These are phyloP conservation scores for Corapipo altera DNA, from an alignment of 2,113 vertebrate genomes.

Conservation along the genomic window DNA sequence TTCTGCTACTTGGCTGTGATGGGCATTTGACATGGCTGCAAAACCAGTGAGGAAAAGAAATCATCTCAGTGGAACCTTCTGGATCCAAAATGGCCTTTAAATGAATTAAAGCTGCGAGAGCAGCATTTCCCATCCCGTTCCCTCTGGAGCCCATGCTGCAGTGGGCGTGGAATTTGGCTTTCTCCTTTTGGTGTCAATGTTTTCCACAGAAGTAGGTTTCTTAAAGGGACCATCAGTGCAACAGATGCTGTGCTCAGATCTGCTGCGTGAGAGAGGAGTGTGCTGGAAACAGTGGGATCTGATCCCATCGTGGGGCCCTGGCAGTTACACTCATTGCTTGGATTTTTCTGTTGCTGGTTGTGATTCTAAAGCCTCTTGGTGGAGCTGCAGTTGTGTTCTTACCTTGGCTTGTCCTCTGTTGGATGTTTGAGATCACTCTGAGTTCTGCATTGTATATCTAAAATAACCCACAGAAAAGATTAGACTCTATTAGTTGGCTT, in stretches of 20 bases:
- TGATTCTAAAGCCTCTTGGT: not conserved
- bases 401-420: not conserved
- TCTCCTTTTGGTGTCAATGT: constrained; percentile 51
- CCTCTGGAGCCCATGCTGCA: not conserved
- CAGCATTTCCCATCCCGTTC: not conserved
- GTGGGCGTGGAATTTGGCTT: constrained; percentile 55
- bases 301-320: not conserved
- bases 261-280: not conserved
- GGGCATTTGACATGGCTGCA: not conserved
- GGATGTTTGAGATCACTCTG: not conserved
- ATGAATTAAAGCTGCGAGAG: constrained; percentile 19
- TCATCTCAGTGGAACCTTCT: constrained; percentile 8
- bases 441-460: not conserved
- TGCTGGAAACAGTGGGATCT: not conserved
- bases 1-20: not conserved
- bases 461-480: not conserved
- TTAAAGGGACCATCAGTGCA: constrained; percentile 22
- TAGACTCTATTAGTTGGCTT: not conserved
- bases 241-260: constrained; percentile 24
- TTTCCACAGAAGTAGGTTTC: constrained; percentile 33
- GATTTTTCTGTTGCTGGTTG: not conserved
- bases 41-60: not conserved
- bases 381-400: not conserved
- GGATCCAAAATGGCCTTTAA: not conserved
- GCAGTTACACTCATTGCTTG: not conserved